Evolutionary conservation across 2,113 vertebrate species (phyloP).

Genomic region (Scomber japonicus): DNA sequence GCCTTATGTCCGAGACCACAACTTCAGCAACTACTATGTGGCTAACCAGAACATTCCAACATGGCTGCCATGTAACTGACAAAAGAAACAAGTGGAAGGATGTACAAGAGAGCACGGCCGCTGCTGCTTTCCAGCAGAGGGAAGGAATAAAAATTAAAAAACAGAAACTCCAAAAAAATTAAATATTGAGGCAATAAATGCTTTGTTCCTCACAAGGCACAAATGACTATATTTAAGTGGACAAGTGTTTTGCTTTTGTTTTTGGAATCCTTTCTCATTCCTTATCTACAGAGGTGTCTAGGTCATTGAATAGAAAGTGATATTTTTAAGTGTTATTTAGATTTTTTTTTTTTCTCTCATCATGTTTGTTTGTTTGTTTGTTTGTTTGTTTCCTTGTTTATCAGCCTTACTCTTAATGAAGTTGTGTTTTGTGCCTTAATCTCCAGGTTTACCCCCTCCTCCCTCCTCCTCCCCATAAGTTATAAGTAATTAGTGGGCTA

Average conservation of each 20-base stretch:
- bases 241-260: slow-evolving; percentile 63
- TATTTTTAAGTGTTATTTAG: slow-evolving; percentile 80
- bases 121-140: slow-evolving; percentile 56
- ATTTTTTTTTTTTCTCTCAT: slow-evolving; percentile 23
- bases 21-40: slow-evolving; percentile 99
- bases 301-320: slow-evolving; percentile 73
- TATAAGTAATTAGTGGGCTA: slow-evolving; percentile 3
- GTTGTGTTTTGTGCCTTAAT: slow-evolving; percentile 78
- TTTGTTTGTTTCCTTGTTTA: slow-evolving; percentile 63
- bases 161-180: slow-evolving; percentile 31
- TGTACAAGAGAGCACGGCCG: slow-evolving; percentile 5
- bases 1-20: slow-evolving; percentile 93
- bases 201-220: slow-evolving; percentile 73
- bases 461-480: slow-evolving; percentile 6
- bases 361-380: slow-evolving; percentile 53
- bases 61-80: slow-evolving; percentile 97
- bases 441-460: slow-evolving; percentile 43
- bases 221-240: slow-evolving; percentile 75
- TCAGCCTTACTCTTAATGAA: slow-evolving; percentile 57
- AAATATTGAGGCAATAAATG: slow-evolving; percentile 59
- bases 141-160: slow-evolving; percentile 8
- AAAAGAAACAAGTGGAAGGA: neutral
- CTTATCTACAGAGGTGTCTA: slow-evolving; percentile 69
- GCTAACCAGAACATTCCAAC: slow-evolving; percentile 95
- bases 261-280: slow-evolving; percentile 70